Evolutionary conservation across 2,888 invertebrate species (phyloP), one percentile per base, ranked within the genome.

Genomic region (Rhingia rostrata): DNA sequence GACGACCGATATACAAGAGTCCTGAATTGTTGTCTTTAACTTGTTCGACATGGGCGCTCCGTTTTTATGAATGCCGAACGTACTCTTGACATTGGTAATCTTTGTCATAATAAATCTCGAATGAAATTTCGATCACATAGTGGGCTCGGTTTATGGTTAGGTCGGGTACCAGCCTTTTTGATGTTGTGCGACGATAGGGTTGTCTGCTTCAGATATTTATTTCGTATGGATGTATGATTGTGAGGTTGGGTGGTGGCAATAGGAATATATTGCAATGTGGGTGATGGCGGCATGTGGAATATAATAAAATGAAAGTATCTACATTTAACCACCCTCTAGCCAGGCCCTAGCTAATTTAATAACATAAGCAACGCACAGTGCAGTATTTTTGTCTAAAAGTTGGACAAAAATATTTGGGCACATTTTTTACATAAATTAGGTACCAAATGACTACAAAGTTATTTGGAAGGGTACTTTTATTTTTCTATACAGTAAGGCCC

Each of bases 41-140:
- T 74, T 84, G 80, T 80, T 80, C 47, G 63, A 80, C 84, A 80
- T 70, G 70, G 49, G 39, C 35, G 47, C 53, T 70, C 43, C 39
- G 72, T 47, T 64, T 77, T 54, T 80, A 75, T 84, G 43, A 51
- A 53, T 49, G 33, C 60, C 53, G 45, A 51, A 72, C 72, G 66
- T 80, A 84, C 74, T 80, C 84, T 84, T 80, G 80, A 80, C 84
- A 84, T 84, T 84, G 79, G 79, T 80, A 84, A 84, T 84, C 74
- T 74, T 75, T 80, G 84, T 80, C 84, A 84, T 80, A 74, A 84
- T 84, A 84, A 84, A 84, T 84, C 80, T 84, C 12, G 70, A 80
- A 75, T 67, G 70, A 74, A 84, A 84, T 80, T 80, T 75, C 80
- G 84, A 84, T 84, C 79, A 74, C 79, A 80, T 70, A 80, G 79